A percentile compares a stretch with the other conserved stretches of the same genome.
These are phyloP conservation scores for Perodicticus potto DNA, from an alignment of 2,797 vertebrate genomes.

Conservation along the genomic window DNA sequence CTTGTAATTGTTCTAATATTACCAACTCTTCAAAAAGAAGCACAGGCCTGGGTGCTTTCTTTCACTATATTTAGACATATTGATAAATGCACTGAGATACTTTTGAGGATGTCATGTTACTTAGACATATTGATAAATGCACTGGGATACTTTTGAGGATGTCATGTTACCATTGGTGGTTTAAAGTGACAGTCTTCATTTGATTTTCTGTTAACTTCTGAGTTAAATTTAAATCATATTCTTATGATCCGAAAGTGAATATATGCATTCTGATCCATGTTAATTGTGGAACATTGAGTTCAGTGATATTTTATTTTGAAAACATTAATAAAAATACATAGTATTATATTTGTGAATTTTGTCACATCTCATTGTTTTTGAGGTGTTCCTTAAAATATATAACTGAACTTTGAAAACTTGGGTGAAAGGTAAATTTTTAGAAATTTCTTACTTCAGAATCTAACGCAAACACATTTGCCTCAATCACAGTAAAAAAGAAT, in stretches of 20 bases:
- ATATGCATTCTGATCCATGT: constrained; percentile 13
- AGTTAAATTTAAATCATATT: constrained; percentile 59
- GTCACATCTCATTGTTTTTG: neutral
- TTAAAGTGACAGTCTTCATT: constrained; percentile 48
- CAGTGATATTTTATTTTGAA: constrained; percentile 40
- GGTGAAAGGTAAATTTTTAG: neutral
- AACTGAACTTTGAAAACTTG: constrained; percentile 43
- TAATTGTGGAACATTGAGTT: constrained; percentile 47
- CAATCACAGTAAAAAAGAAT: neutral
- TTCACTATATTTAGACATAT: constrained; percentile 21
- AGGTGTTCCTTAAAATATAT: constrained; percentile 13
- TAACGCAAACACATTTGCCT: neutral
- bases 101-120: neutral
- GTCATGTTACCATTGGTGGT: neutral
- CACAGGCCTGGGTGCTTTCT: neutral
- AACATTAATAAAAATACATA: constrained; percentile 12
- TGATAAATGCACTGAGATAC: constrained; percentile 45
- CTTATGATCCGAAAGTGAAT: constrained; percentile 31
- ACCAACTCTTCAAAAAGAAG: constrained; percentile 47
- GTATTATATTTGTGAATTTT: constrained; percentile 44
- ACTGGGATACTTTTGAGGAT: constrained; percentile 8
- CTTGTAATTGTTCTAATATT: constrained; percentile 40
- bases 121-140: too few relatives aligned
- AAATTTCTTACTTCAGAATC: constrained; percentile 31
- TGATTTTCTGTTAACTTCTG: constrained; percentile 57